These are phyloP conservation scores for Lithobates sylvaticus DNA, from an alignment of 2,797 vertebrate genomes.

Conservation along the genomic window DNA sequence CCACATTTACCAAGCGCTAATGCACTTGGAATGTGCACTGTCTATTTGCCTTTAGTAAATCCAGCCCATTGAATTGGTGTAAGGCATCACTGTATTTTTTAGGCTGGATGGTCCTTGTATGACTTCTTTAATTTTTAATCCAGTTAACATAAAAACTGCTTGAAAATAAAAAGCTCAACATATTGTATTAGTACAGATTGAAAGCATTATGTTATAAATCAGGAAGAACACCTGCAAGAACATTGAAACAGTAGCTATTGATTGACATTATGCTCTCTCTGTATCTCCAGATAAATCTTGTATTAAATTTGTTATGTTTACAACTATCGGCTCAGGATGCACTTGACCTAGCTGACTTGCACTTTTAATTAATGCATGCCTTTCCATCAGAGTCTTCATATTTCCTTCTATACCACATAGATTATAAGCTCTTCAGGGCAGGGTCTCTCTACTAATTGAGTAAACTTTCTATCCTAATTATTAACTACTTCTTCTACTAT, in stretches of 20 bases:
- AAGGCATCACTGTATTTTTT: no score
- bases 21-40: no score
- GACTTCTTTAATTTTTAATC: background rate
- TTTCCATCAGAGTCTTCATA: conserved; percentile 26
- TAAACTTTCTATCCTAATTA: conserved; percentile 19
- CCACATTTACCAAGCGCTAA: no score
- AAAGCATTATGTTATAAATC: conserved; percentile 9
- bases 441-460: conserved; percentile 9
- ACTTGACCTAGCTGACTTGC: conserved; percentile 50
- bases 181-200: conserved; percentile 6
- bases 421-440: conserved; percentile 54
- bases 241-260: conserved; percentile 41
- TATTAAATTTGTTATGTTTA: conserved; percentile 55
- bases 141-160: background rate
- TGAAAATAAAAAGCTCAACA: background rate
- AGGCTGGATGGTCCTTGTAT: no score
- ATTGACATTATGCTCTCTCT: conserved; percentile 44
- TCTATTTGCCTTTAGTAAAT: no score
- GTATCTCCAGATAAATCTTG: conserved; percentile 41
- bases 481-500: background rate
- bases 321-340: conserved; percentile 22
- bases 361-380: conserved; percentile 53
- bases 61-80: no score
- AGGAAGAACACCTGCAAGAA: conserved; percentile 18
- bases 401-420: conserved; percentile 32